A percentile compares a stretch with the other conserved stretches of the same genome.
Evolutionary conservation across 2,113 vertebrate species (phyloP).

Genomic region (Egretta garzetta): DNA sequence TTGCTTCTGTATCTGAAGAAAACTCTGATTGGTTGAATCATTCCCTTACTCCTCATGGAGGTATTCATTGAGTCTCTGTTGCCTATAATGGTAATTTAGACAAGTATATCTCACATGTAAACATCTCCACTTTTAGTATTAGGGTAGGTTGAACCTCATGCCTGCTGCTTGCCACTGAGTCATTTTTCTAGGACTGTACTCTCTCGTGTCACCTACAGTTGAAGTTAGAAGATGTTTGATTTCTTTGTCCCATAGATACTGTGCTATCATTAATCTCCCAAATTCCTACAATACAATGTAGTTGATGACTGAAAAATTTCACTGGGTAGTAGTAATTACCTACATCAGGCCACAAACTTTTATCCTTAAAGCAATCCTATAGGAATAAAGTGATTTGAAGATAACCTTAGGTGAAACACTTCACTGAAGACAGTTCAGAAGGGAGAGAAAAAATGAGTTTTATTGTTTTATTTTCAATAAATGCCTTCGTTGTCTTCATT

Average conservation of each 20-base stretch:
- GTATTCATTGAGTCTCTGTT: background rate
- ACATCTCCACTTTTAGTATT: background rate
- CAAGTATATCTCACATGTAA: fast-evolving
- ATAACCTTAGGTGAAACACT: background rate
- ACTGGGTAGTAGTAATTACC: background rate
- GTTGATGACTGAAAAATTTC: background rate
- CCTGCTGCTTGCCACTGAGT: background rate
- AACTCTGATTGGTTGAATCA: background rate
- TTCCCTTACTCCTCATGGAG: background rate
- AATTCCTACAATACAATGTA: background rate
- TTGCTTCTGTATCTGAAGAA: background rate
- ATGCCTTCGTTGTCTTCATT: background rate
- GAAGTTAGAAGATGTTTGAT: background rate
- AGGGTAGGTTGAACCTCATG: background rate
- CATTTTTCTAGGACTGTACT: background rate
- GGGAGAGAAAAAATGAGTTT: background rate
- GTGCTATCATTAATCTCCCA: background rate
- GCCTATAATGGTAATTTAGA: background rate
- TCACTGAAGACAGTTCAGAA: background rate
- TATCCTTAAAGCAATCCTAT: background rate
- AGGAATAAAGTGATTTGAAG: background rate
- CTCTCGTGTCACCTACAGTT: background rate
- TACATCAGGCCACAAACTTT: background rate
- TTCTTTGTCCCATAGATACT: background rate
- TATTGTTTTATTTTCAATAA: background rate